phyloP scores from a whole-genome alignment of 1,140 invertebrate species.

The Ceratosolen solmsi region DNA sequence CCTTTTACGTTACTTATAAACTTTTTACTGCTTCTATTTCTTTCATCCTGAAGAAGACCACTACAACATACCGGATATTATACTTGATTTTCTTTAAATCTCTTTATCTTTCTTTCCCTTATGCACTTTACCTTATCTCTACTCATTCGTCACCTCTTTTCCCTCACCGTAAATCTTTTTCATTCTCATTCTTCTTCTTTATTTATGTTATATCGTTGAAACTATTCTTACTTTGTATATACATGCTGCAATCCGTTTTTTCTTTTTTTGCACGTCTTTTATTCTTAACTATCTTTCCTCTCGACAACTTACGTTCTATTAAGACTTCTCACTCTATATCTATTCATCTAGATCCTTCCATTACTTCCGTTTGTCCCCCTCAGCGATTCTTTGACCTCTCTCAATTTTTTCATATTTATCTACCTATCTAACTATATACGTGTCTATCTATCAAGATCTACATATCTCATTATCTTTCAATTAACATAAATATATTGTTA shows the following conservation, averaged over 20 bases:
- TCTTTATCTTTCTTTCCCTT: not conserved
- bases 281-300: slow-evolving; percentile 34
- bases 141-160: not conserved
- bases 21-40: not conserved
- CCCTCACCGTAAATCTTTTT: not conserved
- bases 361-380: not conserved
- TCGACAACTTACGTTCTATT: not conserved
- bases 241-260: not conserved
- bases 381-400: not conserved
- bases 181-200: not conserved
- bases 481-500: too few species aligned
- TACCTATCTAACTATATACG: not conserved
- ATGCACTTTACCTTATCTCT: not conserved
- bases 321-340: not conserved
- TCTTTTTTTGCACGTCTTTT: not conserved
- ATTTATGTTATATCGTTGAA: not conserved
- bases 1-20: not conserved
- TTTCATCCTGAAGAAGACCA: not conserved
- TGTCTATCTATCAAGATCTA: too few species aligned
- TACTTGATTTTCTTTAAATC: not conserved
- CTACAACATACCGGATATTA: not conserved
- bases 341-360: not conserved
- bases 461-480: too few species aligned
- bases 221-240: not conserved
- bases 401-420: slow-evolving; percentile 28